Evolutionary conservation across 2,888 invertebrate genomes (phyloP).

Genomic region (Drosophila greeni): DNA sequence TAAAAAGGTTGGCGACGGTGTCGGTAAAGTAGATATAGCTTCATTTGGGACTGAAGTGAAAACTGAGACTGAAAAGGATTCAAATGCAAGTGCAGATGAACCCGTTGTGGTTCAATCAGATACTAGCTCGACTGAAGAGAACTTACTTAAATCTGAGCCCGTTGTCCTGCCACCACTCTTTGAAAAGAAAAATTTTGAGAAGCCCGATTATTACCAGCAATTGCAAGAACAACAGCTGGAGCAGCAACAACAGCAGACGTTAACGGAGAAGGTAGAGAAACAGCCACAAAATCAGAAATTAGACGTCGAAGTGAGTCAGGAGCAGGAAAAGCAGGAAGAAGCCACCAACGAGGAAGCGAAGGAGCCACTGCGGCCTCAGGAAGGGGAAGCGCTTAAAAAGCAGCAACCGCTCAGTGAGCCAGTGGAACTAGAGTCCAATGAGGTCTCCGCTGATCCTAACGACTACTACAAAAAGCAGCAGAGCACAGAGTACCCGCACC

Average conservation of each 20-base stretch:
- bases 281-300: not conserved
- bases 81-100: not conserved
- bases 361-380: not conserved
- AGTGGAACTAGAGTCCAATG: not conserved
- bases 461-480: slow-evolving; percentile 15
- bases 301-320: not conserved
- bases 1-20: not conserved
- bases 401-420: not conserved
- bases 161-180: slow-evolving; percentile 53
- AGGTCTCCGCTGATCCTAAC: not conserved
- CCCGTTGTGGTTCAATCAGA: not conserved
- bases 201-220: slow-evolving; percentile 55
- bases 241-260: slow-evolving; percentile 1
- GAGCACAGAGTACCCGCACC: not conserved
- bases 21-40: not conserved
- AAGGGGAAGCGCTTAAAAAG: not conserved
- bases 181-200: slow-evolving; percentile 41
- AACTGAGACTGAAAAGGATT: slow-evolving; percentile 2
- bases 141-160: slow-evolving; percentile 1
- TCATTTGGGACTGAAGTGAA: not conserved
- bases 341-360: slow-evolving; percentile 25
- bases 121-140: not conserved
- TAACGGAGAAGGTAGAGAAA: not conserved
- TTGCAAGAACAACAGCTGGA: slow-evolving; percentile 47
- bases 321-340: not conserved